These are phyloP conservation scores for Glaucidium brasilianum DNA, from an alignment of 2,113 vertebrate species.

Conservation along the genomic window DNA sequence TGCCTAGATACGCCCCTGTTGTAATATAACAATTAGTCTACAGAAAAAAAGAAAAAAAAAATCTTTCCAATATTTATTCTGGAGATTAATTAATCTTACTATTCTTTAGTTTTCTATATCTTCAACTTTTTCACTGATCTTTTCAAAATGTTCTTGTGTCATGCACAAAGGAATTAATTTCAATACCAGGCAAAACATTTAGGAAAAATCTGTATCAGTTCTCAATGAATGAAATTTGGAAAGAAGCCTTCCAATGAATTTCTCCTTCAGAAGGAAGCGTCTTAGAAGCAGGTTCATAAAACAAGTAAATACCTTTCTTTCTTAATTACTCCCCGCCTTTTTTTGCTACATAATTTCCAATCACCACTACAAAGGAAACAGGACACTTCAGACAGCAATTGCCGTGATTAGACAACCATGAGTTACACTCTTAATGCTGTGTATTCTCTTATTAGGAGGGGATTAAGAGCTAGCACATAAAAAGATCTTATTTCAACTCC, in stretches of 20 bases:
- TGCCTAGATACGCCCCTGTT: background rate
- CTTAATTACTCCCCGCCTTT: background rate
- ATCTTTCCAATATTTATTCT: background rate
- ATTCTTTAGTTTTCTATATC: background rate
- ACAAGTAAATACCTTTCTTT: background rate
- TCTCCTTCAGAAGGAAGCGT: background rate
- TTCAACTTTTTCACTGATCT: background rate
- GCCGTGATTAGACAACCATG: background rate
- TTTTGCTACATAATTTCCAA: background rate
- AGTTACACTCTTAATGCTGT: background rate
- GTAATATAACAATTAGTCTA: background rate
- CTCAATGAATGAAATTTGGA: background rate
- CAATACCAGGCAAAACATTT: background rate
- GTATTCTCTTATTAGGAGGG: background rate
- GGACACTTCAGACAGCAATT: background rate
- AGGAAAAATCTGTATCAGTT: background rate
- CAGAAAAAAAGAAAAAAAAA: too few relatives aligned
- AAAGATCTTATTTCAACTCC: background rate
- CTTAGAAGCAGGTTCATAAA: background rate
- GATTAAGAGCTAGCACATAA: background rate
- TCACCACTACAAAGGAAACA: background rate
- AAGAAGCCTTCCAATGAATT: background rate
- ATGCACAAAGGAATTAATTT: background rate
- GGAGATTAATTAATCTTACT: background rate
- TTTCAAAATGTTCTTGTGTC: background rate